phyloP scores from a whole-genome alignment of 2,888 invertebrate species.

The Shargacucullia verbasci region DNA sequence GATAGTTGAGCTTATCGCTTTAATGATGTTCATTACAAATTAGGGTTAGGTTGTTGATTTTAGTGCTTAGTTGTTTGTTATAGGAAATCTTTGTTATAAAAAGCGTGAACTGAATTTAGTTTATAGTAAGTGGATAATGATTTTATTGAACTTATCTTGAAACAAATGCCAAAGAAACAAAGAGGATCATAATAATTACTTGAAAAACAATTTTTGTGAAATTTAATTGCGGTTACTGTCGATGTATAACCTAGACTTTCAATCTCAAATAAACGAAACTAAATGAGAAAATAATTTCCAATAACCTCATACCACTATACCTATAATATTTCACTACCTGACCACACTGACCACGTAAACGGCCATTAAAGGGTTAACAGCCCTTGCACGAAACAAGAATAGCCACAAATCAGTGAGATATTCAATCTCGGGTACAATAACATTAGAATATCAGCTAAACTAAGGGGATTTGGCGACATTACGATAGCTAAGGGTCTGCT shows the following conservation, averaged over 20 bases:
- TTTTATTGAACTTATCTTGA: not conserved
- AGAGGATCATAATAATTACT: no score
- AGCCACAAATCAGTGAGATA: conserved; percentile 85
- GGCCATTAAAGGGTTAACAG: conserved; percentile 54
- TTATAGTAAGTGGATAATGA: not conserved
- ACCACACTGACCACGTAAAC: conserved; percentile 51
- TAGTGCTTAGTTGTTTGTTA: not conserved
- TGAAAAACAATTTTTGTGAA: no score
- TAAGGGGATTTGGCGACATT: conserved; percentile 79
- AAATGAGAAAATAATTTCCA: conserved; percentile 21
- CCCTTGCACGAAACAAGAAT: conserved; percentile 72
- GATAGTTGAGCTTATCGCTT: conserved; percentile 52
- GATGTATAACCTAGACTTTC: no score
- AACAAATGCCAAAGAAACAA: no score
- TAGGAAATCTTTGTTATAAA: conserved; percentile 4
- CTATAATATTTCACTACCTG: conserved; percentile 52
- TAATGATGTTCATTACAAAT: conserved; percentile 44
- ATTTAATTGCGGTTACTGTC: no score
- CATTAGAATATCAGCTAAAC: conserved; percentile 83
- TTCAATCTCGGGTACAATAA: conserved; percentile 84
- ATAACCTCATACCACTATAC: conserved; percentile 23
- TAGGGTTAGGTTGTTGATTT: conserved; percentile 34
- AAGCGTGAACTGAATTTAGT: not conserved
- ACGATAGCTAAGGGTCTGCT: conserved; percentile 58
- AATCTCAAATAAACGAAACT: not conserved